phyloP scores from a whole-genome alignment of 2,888 invertebrate genomes.

The Tachina grossa region DNA sequence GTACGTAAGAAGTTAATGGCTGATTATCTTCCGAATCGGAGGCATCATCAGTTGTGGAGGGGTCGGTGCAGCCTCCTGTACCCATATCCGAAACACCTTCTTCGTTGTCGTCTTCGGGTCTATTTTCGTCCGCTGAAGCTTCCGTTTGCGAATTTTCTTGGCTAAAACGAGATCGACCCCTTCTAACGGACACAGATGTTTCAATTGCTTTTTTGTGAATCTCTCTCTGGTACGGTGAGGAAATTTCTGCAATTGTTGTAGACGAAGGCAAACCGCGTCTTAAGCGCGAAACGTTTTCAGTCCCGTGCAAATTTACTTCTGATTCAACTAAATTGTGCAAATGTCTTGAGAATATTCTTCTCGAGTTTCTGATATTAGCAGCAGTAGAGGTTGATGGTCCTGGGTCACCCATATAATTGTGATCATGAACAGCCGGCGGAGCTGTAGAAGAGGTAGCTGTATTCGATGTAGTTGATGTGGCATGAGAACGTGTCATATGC shows the following conservation, averaged over 20 bases:
- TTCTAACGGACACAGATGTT: constrained; percentile 68
- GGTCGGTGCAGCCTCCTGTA: constrained; percentile 78
- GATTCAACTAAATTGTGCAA: constrained; percentile 82
- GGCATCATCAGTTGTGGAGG: constrained; percentile 76
- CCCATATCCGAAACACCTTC: constrained; percentile 79
- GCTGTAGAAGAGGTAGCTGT: constrained; percentile 70
- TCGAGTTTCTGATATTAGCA: constrained; percentile 75
- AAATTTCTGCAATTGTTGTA: constrained; percentile 74
- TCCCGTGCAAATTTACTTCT: constrained; percentile 77
- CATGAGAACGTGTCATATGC: constrained; percentile 81
- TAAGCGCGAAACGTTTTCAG: constrained; percentile 76
- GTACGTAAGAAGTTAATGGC: constrained; percentile 83
- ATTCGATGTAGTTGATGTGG: constrained; percentile 77
- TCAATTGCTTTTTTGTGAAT: constrained; percentile 37
- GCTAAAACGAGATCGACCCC: constrained; percentile 77
- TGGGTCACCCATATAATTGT: constrained; percentile 81
- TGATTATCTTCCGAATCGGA: constrained; percentile 82
- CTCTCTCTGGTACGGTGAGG: constrained; percentile 57
- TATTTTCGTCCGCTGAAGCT: constrained; percentile 73
- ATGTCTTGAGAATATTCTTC: constrained; percentile 81
- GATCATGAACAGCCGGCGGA: constrained; percentile 78
- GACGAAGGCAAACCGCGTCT: constrained; percentile 78
- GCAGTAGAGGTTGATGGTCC: constrained; percentile 76
- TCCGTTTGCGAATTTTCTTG: constrained; percentile 77
- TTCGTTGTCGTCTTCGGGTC: constrained; percentile 73